Evolutionary conservation across 2,113 vertebrate species (phyloP).

Genomic region (Burhinus bistriatus): DNA sequence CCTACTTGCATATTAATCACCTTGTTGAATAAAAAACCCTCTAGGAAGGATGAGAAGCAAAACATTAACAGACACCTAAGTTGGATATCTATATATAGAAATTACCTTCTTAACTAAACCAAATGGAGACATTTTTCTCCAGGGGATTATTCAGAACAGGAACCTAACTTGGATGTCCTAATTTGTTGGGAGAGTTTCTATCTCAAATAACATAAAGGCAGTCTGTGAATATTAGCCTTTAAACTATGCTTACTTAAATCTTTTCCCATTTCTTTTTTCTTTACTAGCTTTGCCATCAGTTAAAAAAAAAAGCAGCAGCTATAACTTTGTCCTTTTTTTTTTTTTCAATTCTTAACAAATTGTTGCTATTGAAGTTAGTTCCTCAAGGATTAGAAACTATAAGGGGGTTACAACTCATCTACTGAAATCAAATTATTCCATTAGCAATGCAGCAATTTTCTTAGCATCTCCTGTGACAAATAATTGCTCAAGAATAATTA

Average conservation of each 20-base stretch:
- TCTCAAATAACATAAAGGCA: neutral
- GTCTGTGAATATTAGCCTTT: neutral
- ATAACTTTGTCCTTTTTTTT: neutral
- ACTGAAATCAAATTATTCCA: neutral
- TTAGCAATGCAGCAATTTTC: neutral
- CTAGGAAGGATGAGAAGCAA: neutral
- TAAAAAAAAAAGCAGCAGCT: neutral
- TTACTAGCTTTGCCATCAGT: neutral
- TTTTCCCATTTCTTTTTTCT: neutral
- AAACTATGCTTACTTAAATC: neutral
- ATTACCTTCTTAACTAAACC: neutral
- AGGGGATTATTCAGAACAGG: neutral
- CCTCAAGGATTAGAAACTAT: neutral
- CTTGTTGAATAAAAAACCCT: neutral
- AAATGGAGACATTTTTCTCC: neutral
- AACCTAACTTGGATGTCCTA: neutral
- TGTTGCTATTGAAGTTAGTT: neutral
- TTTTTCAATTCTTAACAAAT: neutral
- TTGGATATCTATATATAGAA: neutral
- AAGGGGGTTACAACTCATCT: neutral
- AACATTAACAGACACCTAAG: neutral
- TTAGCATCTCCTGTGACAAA: neutral
- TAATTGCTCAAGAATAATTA: neutral
- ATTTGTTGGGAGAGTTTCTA: neutral
- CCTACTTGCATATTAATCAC: neutral